phyloP scores from a whole-genome alignment of 2,888 invertebrate genomes.

The Pandemis cinnamomeana region DNA sequence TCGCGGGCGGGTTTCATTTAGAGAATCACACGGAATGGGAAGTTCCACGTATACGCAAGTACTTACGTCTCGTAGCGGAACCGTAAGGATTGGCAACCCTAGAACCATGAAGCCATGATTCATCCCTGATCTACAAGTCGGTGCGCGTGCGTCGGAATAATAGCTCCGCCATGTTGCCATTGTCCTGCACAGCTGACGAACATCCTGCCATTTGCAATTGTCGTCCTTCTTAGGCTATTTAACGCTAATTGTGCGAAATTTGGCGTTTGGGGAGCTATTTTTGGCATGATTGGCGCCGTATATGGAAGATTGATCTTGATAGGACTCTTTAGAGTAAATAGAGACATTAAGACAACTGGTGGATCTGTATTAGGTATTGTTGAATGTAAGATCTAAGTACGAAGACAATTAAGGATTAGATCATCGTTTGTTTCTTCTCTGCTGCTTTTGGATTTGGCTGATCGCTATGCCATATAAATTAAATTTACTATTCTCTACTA shows the following conservation, averaged over 20 bases:
- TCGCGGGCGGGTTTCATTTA: no score
- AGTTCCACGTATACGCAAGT: no score
- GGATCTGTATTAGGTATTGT: conserved; percentile 2
- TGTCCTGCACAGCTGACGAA: conserved; percentile 67
- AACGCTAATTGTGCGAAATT: conserved; percentile 44
- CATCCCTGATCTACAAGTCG: conserved; percentile 66
- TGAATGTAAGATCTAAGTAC: conserved; percentile 14
- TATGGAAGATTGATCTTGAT: conserved; percentile 5
- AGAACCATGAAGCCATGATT: conserved; percentile 52
- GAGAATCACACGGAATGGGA: no score
- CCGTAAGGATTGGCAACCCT: no score
- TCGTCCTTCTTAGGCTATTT: conserved; percentile 51
- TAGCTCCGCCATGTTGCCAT: conserved; percentile 60
- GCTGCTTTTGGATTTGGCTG: no score
- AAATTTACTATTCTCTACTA: no score
- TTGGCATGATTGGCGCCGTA: conserved; percentile 20
- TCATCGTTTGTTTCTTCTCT: neutral
- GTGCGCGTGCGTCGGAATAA: conserved; percentile 57
- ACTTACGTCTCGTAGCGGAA: no score
- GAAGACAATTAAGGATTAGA: neutral
- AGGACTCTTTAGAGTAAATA: neutral
- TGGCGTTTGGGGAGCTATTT: conserved; percentile 16
- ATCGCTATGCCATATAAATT: no score
- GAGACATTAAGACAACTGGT: neutral
- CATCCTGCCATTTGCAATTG: conserved; percentile 54